A percentile compares a stretch with the other conserved stretches of the same genome.
Evolutionary conservation across 2,888 invertebrate species (phyloP).

Genomic region (Heterodera filipjevi): DNA sequence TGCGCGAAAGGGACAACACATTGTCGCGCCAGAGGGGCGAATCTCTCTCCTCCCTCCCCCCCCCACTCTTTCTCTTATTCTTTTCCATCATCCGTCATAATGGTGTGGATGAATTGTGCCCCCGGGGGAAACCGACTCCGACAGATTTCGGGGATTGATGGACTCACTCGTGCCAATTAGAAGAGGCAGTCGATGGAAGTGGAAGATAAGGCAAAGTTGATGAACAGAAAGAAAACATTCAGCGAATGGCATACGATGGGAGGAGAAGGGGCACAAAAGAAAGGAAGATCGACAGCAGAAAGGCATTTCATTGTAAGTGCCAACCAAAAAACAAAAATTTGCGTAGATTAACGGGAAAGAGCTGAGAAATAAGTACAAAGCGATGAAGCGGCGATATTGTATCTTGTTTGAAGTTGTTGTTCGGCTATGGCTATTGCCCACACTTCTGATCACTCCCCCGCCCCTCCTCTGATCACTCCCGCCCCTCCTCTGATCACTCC

Average conservation of each 20-base stretch:
- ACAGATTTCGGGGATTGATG: conserved; percentile 3
- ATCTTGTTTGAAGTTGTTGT: neutral
- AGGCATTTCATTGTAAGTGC: neutral
- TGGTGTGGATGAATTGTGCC: conserved; percentile 1
- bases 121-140: neutral
- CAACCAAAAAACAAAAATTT: neutral
- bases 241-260: neutral
- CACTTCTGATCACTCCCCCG: neutral
- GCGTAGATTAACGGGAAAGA: no score
- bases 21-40: neutral
- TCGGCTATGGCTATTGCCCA: neutral
- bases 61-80: neutral
- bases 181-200: neutral
- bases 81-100: conserved; percentile 7
- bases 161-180: neutral
- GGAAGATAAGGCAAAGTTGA: neutral
- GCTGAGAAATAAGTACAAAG: no score
- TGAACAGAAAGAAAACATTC: conserved; percentile 6
- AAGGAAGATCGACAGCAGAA: neutral
- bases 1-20: conserved; percentile 2
- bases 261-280: neutral
- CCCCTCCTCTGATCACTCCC: neutral
- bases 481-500: neutral
- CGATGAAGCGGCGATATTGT: no score
- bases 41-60: neutral